These are phyloP conservation scores for Pelodiscus sinensis DNA, from an alignment of 2,113 vertebrate species.

Conservation along the genomic window DNA sequence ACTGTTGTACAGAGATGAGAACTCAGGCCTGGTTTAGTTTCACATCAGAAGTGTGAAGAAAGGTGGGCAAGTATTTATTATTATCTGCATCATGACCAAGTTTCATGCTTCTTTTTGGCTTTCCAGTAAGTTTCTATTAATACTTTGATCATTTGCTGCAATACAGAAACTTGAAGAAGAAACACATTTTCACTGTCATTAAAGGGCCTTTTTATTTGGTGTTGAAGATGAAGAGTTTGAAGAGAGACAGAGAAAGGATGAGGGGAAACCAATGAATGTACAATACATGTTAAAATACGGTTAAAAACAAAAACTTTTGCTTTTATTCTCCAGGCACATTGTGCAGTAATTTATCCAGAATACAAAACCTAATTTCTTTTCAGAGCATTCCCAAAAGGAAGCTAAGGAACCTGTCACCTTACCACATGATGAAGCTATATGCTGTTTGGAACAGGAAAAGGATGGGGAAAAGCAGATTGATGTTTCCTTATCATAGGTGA, in stretches of 20 bases:
- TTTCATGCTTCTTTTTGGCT: not conserved
- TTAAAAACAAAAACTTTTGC: not conserved
- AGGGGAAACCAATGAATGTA: not conserved
- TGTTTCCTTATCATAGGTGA: not conserved
- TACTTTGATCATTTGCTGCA: not conserved
- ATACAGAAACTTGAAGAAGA: not conserved
- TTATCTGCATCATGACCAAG: not conserved
- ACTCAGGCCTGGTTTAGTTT: not conserved
- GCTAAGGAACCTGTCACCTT: not conserved
- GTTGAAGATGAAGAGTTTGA: not conserved
- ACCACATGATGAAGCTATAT: not conserved
- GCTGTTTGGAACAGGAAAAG: not conserved
- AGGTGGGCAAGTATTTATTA: not conserved
- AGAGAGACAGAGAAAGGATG: not conserved
- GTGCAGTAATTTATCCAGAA: not conserved
- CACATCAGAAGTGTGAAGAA: not conserved
- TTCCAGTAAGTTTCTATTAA: not conserved
- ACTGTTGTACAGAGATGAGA: not conserved
- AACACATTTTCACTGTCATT: fast-evolving
- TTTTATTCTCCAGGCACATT: not conserved
- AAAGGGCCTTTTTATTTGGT: not conserved
- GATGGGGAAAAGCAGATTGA: not conserved
- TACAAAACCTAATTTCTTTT: not conserved
- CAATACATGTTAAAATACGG: not conserved
- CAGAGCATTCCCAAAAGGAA: not conserved